Evolutionary conservation across 2,888 invertebrate genomes (phyloP).

Genomic region (Buathra laborator): DNA sequence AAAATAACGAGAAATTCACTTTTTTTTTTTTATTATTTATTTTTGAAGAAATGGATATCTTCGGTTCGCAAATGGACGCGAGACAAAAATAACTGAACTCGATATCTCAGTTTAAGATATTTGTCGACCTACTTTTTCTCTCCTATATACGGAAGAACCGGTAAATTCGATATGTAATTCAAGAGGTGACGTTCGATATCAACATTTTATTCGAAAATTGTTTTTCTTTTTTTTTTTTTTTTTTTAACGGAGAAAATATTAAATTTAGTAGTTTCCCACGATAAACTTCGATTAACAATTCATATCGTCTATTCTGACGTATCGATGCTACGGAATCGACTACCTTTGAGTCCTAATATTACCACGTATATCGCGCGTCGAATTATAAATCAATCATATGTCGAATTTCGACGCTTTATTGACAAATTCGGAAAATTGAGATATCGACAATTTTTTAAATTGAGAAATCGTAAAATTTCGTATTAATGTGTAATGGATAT

Average conservation of each 20-base stretch:
- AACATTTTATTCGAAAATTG: neutral
- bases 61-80: neutral
- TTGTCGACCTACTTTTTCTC: neutral
- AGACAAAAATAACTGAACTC: neutral
- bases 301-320: too few species aligned
- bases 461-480: too few species aligned
- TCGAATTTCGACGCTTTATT: too few species aligned
- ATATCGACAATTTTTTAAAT: too few species aligned
- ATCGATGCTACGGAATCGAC: too few species aligned
- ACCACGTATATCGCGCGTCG: too few species aligned
- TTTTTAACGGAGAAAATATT: neutral
- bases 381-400: too few species aligned
- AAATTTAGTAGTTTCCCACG: neutral
- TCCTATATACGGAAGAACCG: neutral
- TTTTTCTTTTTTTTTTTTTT: neutral
- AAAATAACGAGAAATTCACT: neutral
- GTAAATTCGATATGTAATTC: neutral
- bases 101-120: neutral
- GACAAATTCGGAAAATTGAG: too few species aligned
- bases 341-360: too few species aligned
- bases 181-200: neutral
- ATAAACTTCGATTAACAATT: too few species aligned
- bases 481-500: too few species aligned
- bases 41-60: neutral
- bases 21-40: neutral